These are phyloP conservation scores for Drosophila pandora DNA, from an alignment of 1,140 invertebrate genomes.

Conservation along the genomic window DNA sequence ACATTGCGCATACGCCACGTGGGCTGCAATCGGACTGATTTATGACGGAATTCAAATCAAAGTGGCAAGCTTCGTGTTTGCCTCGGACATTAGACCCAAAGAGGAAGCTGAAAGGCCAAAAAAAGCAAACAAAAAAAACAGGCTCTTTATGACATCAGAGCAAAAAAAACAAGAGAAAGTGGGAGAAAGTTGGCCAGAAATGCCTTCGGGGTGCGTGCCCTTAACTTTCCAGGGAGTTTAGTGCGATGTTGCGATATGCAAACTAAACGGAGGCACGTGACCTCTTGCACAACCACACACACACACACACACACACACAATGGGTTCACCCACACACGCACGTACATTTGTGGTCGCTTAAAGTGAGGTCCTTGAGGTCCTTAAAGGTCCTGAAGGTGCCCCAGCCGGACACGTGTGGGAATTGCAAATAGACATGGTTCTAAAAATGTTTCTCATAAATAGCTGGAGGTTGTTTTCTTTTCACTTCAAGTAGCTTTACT, in stretches of 20 bases:
- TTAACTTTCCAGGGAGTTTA: conserved; percentile 3
- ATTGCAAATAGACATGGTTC: conserved; percentile 24
- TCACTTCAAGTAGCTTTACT: not conserved
- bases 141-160: conserved; percentile 40
- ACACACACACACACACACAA: not conserved
- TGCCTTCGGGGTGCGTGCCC: conserved; percentile 32
- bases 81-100: conserved; percentile 23
- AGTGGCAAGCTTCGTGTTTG: conserved; percentile 22
- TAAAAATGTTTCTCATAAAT: not conserved
- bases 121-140: conserved; percentile 17
- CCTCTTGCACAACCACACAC: conserved; percentile 27
- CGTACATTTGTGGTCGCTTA: not conserved
- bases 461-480: not conserved
- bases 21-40: conserved; percentile 57
- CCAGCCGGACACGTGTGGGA: conserved; percentile 20
- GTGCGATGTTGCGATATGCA: conserved; percentile 50
- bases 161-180: not conserved
- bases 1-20: conserved; percentile 67
- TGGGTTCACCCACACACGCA: not conserved
- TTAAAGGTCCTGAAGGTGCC: conserved; percentile 10
- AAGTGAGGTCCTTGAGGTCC: conserved; percentile 11
- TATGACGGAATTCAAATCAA: conserved; percentile 41
- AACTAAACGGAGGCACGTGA: conserved; percentile 59
- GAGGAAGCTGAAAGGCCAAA: conserved; percentile 7
- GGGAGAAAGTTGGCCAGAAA: conserved; percentile 31